Evolutionary conservation across 2,888 invertebrate species (phyloP).

Genomic region (Conus canariensis): DNA sequence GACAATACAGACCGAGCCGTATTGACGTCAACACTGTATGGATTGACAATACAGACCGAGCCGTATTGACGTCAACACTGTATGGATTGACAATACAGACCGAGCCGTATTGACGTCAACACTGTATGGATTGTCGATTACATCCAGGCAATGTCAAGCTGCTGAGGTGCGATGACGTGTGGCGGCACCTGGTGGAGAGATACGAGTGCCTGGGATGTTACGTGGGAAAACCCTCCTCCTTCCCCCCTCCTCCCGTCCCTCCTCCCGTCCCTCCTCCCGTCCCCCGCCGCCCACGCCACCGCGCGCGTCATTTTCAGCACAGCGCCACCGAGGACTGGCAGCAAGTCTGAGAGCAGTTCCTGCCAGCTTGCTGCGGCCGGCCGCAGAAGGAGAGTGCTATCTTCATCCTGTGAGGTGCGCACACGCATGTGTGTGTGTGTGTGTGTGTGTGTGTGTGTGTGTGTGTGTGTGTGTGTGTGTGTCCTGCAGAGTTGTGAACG

Average conservation of each 20-base stretch:
- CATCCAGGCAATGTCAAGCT: constrained; percentile 64
- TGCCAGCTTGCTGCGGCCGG: neutral
- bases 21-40: too few species aligned
- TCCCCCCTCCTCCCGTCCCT: neutral
- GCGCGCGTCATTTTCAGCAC: neutral
- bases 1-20: too few species aligned
- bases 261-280: neutral
- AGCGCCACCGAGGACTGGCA: neutral
- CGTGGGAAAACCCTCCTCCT: neutral
- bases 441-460: too few species aligned
- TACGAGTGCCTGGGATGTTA: neutral
- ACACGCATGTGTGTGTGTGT: too few species aligned
- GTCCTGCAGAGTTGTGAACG: too few species aligned
- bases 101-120: too few species aligned
- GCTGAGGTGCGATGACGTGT: constrained; percentile 60
- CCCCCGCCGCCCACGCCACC: neutral
- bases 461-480: too few species aligned
- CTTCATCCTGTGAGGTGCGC: too few species aligned
- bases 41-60: too few species aligned
- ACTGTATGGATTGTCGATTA: too few species aligned
- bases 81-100: too few species aligned
- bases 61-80: too few species aligned
- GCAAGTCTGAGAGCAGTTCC: neutral
- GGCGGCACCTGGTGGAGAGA: constrained; percentile 58
- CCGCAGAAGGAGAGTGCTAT: neutral